phyloP scores from a whole-genome alignment of 64 coral and sea anemone species.

The Montipora efflorescens region DNA sequence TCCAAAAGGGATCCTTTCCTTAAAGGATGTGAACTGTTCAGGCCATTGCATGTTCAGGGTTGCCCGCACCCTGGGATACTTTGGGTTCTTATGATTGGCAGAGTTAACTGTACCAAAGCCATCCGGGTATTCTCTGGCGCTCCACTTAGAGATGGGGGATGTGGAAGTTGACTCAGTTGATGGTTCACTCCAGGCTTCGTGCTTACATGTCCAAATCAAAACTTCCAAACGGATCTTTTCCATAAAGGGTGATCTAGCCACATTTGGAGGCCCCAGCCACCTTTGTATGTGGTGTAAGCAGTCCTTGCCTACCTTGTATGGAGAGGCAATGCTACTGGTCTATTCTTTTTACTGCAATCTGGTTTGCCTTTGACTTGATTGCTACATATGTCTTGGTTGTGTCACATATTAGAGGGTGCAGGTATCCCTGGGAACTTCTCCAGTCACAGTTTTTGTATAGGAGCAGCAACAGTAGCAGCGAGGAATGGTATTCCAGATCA shows the following conservation, averaged over 20 bases:
- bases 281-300: not conserved
- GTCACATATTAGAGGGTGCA: not conserved
- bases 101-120: no score
- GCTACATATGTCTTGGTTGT: not conserved
- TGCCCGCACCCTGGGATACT: not conserved
- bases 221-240: not conserved
- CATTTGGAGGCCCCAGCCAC: not conserved
- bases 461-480: not conserved
- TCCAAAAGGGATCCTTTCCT: not conserved
- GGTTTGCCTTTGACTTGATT: no score
- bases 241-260: no score
- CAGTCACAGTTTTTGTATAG: not conserved
- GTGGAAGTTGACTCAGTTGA: no score
- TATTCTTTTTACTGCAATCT: not conserved
- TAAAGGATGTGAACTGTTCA: not conserved
- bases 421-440: not conserved
- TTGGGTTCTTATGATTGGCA: no score
- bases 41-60: conserved; percentile 12
- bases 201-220: not conserved
- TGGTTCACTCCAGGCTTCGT: no score
- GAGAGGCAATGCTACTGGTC: not conserved
- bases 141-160: no score
- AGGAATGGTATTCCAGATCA: not conserved
- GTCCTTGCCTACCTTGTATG: not conserved
- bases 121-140: not conserved